phyloP scores from a whole-genome alignment of 92 coral and sea anemone species.

The Muricea muricata region DNA sequence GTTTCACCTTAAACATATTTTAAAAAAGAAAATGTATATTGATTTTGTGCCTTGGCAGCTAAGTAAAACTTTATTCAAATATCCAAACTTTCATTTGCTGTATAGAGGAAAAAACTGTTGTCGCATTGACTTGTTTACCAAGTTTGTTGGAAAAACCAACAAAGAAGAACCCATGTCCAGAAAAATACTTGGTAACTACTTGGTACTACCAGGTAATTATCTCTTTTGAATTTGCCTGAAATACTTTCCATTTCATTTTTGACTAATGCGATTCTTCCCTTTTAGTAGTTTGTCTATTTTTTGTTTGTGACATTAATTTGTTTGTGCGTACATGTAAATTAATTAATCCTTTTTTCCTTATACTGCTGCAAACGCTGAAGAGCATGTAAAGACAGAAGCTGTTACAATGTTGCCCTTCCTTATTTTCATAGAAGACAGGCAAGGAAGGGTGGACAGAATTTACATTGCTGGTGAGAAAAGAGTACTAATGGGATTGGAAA shows the following conservation, averaged over 20 bases:
- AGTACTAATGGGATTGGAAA: not conserved
- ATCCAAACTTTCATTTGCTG: no score
- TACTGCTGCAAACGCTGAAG: not conserved
- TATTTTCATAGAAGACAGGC: not conserved
- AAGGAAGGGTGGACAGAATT: not conserved
- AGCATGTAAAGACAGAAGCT: not conserved
- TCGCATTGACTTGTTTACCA: not conserved
- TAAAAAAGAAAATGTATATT: no score
- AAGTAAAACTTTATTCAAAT: no score
- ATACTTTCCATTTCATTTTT: no score
- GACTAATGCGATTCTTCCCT: no score
- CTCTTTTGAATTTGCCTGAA: not conserved
- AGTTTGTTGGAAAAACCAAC: not conserved
- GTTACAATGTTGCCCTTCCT: not conserved
- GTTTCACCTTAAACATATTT: no score
- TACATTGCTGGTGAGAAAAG: not conserved
- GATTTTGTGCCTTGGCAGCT: no score
- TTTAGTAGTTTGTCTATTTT: no score
- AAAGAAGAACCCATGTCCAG: conserved; percentile 1
- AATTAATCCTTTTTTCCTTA: not conserved
- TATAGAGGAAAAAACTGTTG: not conserved
- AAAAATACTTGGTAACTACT: no score
- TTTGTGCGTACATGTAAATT: not conserved
- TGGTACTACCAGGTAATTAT: not conserved
- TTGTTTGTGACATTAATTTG: no score